These are phyloP conservation scores for Hycleus phaleratus DNA, from an alignment of 1,140 invertebrate species.

Conservation along the genomic window DNA sequence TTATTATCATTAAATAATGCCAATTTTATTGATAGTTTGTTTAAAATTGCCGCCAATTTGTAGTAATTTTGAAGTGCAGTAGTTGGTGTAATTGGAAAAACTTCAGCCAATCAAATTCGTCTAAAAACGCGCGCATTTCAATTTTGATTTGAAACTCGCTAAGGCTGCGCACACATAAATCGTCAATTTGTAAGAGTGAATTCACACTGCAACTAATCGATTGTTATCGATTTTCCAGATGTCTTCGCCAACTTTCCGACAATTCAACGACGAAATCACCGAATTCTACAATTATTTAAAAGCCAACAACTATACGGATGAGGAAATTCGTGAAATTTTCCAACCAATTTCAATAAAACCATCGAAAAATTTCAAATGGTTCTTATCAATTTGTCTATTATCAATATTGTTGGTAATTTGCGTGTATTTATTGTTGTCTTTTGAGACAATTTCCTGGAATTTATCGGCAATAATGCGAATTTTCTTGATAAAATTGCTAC, in stretches of 20 bases:
- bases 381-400: not conserved
- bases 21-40: no score
- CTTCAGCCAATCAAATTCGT: no score
- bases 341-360: conserved; percentile 42
- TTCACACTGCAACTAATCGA: no score
- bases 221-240: no score
- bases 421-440: conserved; percentile 41
- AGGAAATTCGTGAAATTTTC: conserved; percentile 60
- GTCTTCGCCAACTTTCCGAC: conserved; percentile 6
- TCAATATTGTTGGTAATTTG: conserved; percentile 13
- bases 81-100: no score
- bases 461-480: conserved; percentile 55
- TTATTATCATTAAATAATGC: no score
- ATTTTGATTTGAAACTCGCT: no score
- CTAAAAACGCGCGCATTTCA: no score
- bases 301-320: conserved; percentile 56
- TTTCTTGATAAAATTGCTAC: conserved; percentile 58
- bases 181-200: no score
- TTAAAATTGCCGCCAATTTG: no score
- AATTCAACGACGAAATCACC: conserved; percentile 47
- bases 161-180: no score
- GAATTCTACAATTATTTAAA: conserved; percentile 57
- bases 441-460: conserved; percentile 46
- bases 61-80: no score
- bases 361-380: not conserved